Evolutionary conservation across 2,113 vertebrate species (phyloP), one percentile per base, ranked within the genome.

Genomic region (Leucopsar rothschildi): DNA sequence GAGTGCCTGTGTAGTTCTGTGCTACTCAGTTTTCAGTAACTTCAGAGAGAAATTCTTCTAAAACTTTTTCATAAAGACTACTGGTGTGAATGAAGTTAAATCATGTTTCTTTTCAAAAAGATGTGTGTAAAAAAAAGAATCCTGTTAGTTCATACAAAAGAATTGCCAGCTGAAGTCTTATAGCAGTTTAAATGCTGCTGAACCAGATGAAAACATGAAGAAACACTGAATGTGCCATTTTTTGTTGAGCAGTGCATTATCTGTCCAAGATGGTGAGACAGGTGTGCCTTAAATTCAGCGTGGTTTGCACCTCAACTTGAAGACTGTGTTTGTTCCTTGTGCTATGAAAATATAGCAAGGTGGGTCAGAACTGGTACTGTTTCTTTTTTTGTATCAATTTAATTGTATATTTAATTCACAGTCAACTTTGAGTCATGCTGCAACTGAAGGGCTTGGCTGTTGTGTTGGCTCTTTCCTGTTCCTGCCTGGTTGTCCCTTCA

Each of bases 111-210:
- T 50, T 73, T 47, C 1, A 12, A 45, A 53, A 29, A 60, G 6
- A 29, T 3, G 3, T 2, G 1, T 24, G 3, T 12, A 19, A 27
- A 37, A 33, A 40, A 5, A 9, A 28, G 10, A 39, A 37, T 6
- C 3, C 19, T 29, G 3, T 52, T 76, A 49, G 6, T 3, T 69
- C 0, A 6, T 20, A 9, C 4, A 12, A 24, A 56, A 33, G 7
- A 68, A 8, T 14, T 47, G 8, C 4, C 2, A 15, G 8, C 33
- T 52, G 40, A 60, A 64, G 7, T 15, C 13, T 40, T 47, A 20
- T 0, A 57, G 15, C 22, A 16, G 15, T 45, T 71, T 14, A 24
- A 40, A n/a, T 72, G 28, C 33, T 77, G 10, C 11, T 78, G 33
- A 56, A 70, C 19, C 15, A 31, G 42, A 39, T 22, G 7, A 27